Evolutionary conservation across 2,888 invertebrate genomes (phyloP).

Genomic region (Patella ulyssiponensis): DNA sequence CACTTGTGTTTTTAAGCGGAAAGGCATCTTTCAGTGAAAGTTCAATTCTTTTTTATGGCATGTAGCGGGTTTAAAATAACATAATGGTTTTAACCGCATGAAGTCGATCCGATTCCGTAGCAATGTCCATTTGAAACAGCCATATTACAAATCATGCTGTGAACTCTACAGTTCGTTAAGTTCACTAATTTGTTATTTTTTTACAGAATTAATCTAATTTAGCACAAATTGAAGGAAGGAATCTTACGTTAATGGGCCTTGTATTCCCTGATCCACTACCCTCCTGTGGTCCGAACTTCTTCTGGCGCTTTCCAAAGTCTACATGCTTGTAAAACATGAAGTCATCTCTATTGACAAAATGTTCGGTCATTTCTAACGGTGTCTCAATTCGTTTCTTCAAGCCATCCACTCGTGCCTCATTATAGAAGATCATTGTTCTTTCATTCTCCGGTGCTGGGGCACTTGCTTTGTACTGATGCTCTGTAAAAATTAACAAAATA

Average conservation of each 20-base stretch:
- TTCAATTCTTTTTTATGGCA: too few relatives aligned
- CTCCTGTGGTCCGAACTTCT: conserved; percentile 70
- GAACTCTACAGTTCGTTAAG: neutral
- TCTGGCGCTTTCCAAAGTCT: conserved; percentile 67
- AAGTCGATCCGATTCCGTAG: too few relatives aligned
- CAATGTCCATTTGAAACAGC: too few relatives aligned
- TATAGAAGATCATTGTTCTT: conserved; percentile 77
- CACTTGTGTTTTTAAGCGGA: too few relatives aligned
- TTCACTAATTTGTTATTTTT: neutral
- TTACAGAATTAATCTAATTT: neutral
- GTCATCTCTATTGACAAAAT: conserved; percentile 69
- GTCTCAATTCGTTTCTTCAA: conserved; percentile 74
- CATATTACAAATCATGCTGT: neutral
- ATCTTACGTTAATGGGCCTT: conserved; percentile 64
- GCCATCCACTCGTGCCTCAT: conserved; percentile 81
- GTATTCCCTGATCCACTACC: conserved; percentile 49
- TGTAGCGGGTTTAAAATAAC: too few relatives aligned
- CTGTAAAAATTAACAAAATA: conserved; percentile 39
- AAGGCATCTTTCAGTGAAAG: too few relatives aligned
- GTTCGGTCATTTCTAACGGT: conserved; percentile 69
- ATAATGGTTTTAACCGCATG: too few relatives aligned
- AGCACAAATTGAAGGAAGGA: neutral
- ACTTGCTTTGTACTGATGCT: conserved; percentile 68
- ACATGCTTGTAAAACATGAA: conserved; percentile 69
- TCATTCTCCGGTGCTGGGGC: conserved; percentile 72